Percentiles rank a stretch among this genome's conserved stretches.
phyloP scores from a whole-genome alignment of 2,113 vertebrate genomes.

The Cariama cristata region DNA sequence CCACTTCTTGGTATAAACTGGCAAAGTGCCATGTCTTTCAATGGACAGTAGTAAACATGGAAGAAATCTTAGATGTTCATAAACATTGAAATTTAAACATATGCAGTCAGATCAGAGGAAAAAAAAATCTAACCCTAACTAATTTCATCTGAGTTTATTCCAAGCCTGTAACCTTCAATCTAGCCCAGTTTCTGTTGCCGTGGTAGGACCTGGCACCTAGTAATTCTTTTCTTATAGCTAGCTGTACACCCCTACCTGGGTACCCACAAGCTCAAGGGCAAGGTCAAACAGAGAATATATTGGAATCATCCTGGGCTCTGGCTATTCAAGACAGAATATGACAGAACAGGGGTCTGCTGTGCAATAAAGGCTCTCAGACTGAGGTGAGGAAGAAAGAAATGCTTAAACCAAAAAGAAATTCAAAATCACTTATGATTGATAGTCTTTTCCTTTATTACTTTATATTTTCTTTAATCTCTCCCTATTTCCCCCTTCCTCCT shows the following conservation, averaged over 20 bases:
- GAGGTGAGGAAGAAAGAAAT: not conserved
- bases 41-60: not conserved
- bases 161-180: not conserved
- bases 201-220: not conserved
- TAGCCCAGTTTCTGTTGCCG: not conserved
- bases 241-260: not conserved
- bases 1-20: not conserved
- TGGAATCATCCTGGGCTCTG: not conserved
- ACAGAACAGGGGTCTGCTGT: not conserved
- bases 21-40: not conserved
- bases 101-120: not conserved
- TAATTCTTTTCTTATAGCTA: not conserved
- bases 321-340: not conserved
- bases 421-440: not conserved
- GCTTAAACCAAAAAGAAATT: not conserved
- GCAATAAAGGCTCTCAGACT: not conserved
- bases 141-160: not conserved
- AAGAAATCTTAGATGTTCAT: not conserved
- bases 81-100: not conserved
- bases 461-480: not conserved
- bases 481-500: not conserved
- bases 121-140: not conserved
- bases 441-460: not conserved
- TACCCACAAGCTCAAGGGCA: not conserved
- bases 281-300: not conserved